These are phyloP conservation scores for Thalassophryne amazonica DNA, from an alignment of 2,797 vertebrate species.

Conservation along the genomic window DNA sequence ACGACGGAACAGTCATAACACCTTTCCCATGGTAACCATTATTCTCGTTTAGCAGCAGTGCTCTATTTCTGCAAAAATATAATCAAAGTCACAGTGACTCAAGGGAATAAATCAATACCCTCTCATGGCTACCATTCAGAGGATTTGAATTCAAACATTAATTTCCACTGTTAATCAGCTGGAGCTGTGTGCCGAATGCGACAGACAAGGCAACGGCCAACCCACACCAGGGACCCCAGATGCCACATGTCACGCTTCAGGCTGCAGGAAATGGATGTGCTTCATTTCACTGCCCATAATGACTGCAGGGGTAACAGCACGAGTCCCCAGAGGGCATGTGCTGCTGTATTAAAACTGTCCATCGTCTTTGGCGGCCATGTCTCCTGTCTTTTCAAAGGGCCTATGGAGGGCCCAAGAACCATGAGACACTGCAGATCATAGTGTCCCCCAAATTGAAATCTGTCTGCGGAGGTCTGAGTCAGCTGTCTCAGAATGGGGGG, in stretches of 20 bases:
- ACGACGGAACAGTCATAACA: constrained; percentile 12
- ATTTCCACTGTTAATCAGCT: constrained; percentile 48
- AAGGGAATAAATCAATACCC: constrained; percentile 22
- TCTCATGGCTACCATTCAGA: background rate
- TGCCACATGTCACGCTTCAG: constrained; percentile 67
- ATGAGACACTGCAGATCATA: constrained; percentile 1
- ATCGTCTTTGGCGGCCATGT: constrained; percentile 61
- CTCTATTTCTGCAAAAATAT: constrained; percentile 21
- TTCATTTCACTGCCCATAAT: constrained; percentile 77
- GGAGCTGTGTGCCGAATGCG: constrained; percentile 9
- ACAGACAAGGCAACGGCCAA: constrained; percentile 34
- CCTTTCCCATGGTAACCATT: constrained; percentile 21
- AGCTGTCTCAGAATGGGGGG: too few relatives aligned
- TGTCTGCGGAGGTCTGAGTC: constrained; percentile 5
- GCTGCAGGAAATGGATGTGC: constrained; percentile 76
- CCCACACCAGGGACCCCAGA: constrained; percentile 49
- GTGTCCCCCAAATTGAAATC: background rate
- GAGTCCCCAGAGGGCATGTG: constrained; percentile 56
- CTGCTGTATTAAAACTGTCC: constrained; percentile 81
- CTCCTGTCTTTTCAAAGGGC: constrained; percentile 16
- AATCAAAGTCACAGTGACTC: constrained; percentile 22
- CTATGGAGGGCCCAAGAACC: constrained; percentile 6
- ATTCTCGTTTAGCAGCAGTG: constrained; percentile 11
- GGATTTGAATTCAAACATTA: constrained; percentile 9
- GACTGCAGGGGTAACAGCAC: constrained; percentile 68